phyloP scores from a whole-genome alignment of 1,140 invertebrate genomes.

The Brachionus calyciflorus region DNA sequence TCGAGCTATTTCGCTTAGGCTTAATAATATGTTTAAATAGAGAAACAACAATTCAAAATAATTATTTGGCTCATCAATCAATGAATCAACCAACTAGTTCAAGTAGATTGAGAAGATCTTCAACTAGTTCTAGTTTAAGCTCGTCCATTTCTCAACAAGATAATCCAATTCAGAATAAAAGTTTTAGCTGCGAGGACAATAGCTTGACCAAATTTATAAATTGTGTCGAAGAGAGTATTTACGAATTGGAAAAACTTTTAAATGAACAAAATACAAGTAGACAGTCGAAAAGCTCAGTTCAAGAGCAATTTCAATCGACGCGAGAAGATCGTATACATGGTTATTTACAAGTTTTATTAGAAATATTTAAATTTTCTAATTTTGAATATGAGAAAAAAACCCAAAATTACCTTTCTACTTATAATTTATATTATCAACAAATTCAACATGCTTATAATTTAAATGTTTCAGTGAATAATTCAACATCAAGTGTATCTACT shows the following conservation, averaged over 20 bases:
- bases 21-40: constrained; percentile 16
- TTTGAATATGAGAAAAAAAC: constrained; percentile 26
- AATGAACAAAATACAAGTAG: not conserved
- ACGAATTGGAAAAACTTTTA: not conserved
- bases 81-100: not conserved
- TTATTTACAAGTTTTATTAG: constrained; percentile 7
- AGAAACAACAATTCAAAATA: not conserved
- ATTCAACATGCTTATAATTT: not conserved
- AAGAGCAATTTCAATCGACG: not conserved
- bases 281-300: not conserved
- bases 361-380: constrained; percentile 14
- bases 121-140: not conserved
- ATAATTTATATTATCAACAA: constrained; percentile 33
- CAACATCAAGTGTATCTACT: too few species aligned
- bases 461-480: not conserved
- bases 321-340: constrained; percentile 11
- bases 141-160: not conserved
- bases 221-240: not conserved
- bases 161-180: not conserved
- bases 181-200: not conserved
- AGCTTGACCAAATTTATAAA: not conserved
- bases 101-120: not conserved
- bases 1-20: constrained; percentile 26
- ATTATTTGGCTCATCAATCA: not conserved
- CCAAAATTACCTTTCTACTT: constrained; percentile 28